Evolutionary conservation across 2,888 invertebrate species (phyloP).

Genomic region (Tetanocera ferruginea): DNA sequence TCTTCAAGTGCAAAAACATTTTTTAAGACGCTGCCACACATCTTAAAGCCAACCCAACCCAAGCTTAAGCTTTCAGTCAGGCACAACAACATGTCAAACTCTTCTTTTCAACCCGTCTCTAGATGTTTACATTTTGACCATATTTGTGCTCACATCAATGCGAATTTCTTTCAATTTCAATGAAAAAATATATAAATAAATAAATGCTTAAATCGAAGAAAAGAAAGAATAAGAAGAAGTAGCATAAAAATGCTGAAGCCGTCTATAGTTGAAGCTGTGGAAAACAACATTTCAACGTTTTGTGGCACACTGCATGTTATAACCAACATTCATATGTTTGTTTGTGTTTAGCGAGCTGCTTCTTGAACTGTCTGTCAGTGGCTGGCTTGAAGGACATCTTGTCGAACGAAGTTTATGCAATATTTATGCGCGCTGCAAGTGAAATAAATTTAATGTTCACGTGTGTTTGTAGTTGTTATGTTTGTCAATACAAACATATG

Average conservation of each 20-base stretch:
- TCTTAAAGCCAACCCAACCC: no score
- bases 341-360: background rate
- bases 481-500: background rate
- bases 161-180: conserved; percentile 31
- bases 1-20: no score
- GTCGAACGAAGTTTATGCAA: conserved; percentile 28
- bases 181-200: conserved; percentile 32
- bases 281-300: conserved; percentile 8
- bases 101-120: background rate
- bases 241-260: no score
- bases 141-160: conserved; percentile 7
- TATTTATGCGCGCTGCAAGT: conserved; percentile 27
- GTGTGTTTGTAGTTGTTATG: background rate
- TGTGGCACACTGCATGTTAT: background rate
- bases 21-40: no score
- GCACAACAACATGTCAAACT: no score
- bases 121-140: conserved; percentile 23
- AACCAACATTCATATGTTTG: background rate
- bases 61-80: no score
- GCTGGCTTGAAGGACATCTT: conserved; percentile 21
- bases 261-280: background rate
- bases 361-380: background rate
- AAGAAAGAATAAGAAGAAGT: no score
- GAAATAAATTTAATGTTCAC: conserved; percentile 18
- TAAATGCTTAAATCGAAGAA: conserved; percentile 1